Evolutionary conservation across 2,888 invertebrate genomes (phyloP), one percentile per base, ranked within the genome.

Genomic region (Acrobasis consociella): DNA sequence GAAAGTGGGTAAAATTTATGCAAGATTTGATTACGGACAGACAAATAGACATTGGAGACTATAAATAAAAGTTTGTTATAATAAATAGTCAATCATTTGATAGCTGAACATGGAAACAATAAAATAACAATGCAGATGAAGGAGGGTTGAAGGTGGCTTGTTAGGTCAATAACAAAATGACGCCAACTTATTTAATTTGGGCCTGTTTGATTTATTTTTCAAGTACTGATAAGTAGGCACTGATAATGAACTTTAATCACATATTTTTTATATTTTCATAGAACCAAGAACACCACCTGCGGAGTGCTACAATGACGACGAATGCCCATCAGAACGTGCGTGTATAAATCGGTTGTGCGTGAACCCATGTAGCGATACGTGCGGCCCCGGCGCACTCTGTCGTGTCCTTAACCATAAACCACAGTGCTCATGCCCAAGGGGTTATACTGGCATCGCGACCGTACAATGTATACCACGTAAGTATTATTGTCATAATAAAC

Each of bases 361-460:
- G 0, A 97, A 97, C 85, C 97, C 97, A 5, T 98, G 97, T 75
- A 79, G 90, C 13, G 94, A 95, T 70, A 94, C 96, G 15, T 98
- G 98, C 81, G 97, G 96, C 50, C 84, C 92, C 53, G 96, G 96
- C 59, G 96, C 97, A n/a, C 94, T 97, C 76, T 98, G 98, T 77
- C 95, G 97, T 67, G 96, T 95, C 5, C 94, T 96, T 73, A 93
- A 95, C 67, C 97, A 97, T 75, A 92, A 93, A 76, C 94, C 97
- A 0, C 87, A 95, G 49, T 98, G 98, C 81, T 94, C 95, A 68
- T 98, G 98, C 81, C 98, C 98, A 13, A 90, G 93, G 58, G 96
- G 95, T 61, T 97, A 96, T 80, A 93, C 94, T 58, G 97, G 97
- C 58, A 95, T 96, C 79, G 94, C 97, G 16, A 87, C 89, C 69